These are phyloP conservation scores for Tachyglossus aculeatus DNA, from an alignment of 2,797 vertebrate species.

Conservation along the genomic window DNA sequence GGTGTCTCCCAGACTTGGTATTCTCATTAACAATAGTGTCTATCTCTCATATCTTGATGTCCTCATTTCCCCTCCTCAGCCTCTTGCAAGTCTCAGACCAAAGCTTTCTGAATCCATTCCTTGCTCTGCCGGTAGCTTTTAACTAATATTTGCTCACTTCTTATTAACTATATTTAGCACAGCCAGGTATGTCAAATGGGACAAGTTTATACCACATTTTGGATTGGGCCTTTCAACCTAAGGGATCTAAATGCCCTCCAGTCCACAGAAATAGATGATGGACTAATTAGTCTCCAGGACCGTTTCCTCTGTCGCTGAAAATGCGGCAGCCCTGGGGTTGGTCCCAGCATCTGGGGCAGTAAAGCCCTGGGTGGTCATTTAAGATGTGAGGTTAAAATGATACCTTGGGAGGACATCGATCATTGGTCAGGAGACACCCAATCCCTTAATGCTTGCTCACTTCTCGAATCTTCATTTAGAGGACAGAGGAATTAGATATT, in stretches of 20 bases:
- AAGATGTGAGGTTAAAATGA: too few species aligned
- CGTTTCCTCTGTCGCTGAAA: not conserved
- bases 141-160: slow-evolving; percentile 22
- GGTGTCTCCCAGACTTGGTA: slow-evolving; percentile 6
- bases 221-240: not conserved
- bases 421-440: too few species aligned
- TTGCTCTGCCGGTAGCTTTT: slow-evolving; percentile 2
- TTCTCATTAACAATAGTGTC: slow-evolving; percentile 25
- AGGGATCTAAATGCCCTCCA: slow-evolving; percentile 2
- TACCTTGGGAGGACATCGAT: too few species aligned
- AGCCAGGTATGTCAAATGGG: slow-evolving; percentile 13
- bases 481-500: too few species aligned
- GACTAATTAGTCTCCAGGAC: not conserved
- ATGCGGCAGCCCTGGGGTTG: not conserved
- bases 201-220: slow-evolving; percentile 13
- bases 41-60: slow-evolving; percentile 24
- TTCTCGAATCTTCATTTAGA: too few species aligned
- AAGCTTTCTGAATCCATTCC: slow-evolving; percentile 27
- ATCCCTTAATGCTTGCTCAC: too few species aligned
- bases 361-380: too few species aligned
- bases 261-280: not conserved
- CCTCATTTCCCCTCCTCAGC: slow-evolving; percentile 26
- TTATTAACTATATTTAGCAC: slow-evolving; percentile 30
- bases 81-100: slow-evolving; percentile 20
- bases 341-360: too few species aligned